Base-by-base conservation (phyloP, 37 sponge, comb jelly and placozoan species). In the Spongia lamella region DNA sequence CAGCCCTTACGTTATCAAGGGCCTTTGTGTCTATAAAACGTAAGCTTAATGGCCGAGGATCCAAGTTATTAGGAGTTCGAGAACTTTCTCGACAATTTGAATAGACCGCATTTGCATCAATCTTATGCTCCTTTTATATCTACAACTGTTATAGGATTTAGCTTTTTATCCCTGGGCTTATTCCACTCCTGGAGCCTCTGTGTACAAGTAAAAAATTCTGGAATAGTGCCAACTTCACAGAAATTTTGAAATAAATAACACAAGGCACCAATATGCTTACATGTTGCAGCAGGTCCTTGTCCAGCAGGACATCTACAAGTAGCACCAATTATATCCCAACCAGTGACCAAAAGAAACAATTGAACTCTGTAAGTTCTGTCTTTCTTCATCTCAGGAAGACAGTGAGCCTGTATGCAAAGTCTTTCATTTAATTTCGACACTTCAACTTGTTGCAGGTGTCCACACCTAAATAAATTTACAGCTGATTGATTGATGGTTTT, bases 261-360 rank as follows among this genome's bases (percentile, higher is more conserved):
- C n/a, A n/a, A n/a, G n/a, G n/a, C n/a, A n/a, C n/a, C n/a, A n/a
- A n/a, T n/a, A n/a, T n/a, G n/a, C n/a, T n/a, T n/a, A n/a, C n/a
- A n/a, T n/a, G n/a, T n/a, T n/a, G n/a, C n/a, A n/a, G n/a, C 50
- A 32, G 81, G 81, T 19, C 81, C 72, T 53, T 31, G 43, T 29
- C 81, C 72, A 51, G 72, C 81, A 29, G 84, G 72, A 39, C 84
- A 84, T 34, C 72, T 64, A 84, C 84, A 84, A 36, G 60, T 43
- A 59, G 78, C 72, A 61, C 72, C 51, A 38, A 68, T 7, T 30
- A 83, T 76, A 47, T 73, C 43, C 0, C 16, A 66, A 19, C 29
- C 15, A 57, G 4, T 19, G 13, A 14, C 20, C 47, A 5, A 24
- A 68, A 39, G 39, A n/a, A n/a, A n/a, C n/a, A n/a, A n/a, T n/a